A percentile compares a stretch with the other conserved stretches of the same genome.
phyloP scores from a whole-genome alignment of 2,888 invertebrate species.

The Palloptera scutellata region DNA sequence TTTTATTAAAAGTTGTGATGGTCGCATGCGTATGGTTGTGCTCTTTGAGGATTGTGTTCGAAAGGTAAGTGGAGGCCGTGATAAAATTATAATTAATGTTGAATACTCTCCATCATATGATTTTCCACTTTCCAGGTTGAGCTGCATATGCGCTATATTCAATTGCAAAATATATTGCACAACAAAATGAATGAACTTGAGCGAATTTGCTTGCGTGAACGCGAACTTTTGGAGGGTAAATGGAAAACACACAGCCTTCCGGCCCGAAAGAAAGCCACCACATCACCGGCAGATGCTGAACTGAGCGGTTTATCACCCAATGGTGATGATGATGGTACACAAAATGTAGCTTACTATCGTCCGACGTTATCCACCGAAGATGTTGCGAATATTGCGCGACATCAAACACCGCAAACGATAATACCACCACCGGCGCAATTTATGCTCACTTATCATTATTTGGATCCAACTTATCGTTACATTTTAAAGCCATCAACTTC shows the following conservation, averaged over 20 bases:
- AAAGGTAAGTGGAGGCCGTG: conserved; percentile 70
- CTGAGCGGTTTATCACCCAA: conserved; percentile 65
- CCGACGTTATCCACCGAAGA: conserved; percentile 86
- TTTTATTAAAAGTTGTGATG: conserved; percentile 88
- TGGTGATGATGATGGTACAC: conserved; percentile 72
- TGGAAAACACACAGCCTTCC: conserved; percentile 92
- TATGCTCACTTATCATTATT: conserved; percentile 73
- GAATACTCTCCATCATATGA: too few relatives aligned
- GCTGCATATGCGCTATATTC: conserved; percentile 91
- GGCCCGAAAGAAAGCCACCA: conserved; percentile 80
- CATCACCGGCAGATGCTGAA: conserved; percentile 66
- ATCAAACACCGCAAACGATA: conserved; percentile 62
- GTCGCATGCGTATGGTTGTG: conserved; percentile 94
- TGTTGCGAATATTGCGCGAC: conserved; percentile 65
- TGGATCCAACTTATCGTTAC: conserved; percentile 78
- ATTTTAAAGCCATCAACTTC: conserved; percentile 73
- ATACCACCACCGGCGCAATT: conserved; percentile 65
- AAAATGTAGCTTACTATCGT: conserved; percentile 70
- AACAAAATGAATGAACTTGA: conserved; percentile 86
- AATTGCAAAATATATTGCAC: conserved; percentile 84
- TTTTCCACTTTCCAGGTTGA: conserved; percentile 67
- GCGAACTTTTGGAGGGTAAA: conserved; percentile 83
- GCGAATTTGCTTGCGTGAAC: conserved; percentile 79
- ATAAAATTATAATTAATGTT: not conserved
- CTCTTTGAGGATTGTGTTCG: conserved; percentile 95